Conservation (phyloP, 2,113 vertebrate genomes). For the Pollimyrus isidori region DNA sequence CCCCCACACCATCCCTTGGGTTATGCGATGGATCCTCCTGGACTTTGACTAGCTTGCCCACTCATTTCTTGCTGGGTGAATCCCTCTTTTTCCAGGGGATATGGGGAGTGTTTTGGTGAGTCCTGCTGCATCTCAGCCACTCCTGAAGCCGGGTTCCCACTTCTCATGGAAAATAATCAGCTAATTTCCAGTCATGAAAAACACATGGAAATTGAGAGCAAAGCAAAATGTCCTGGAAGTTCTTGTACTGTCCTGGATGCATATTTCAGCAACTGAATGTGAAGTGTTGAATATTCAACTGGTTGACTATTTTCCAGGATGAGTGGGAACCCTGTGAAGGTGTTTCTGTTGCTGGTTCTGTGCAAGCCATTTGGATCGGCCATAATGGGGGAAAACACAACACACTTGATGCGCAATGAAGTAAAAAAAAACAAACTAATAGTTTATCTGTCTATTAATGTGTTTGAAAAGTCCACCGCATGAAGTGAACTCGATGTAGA, state of each 20-base stretch:
- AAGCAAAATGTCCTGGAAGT: no score
- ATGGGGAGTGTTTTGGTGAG: not conserved
- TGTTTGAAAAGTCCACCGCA: not conserved
- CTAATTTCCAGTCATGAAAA: no score
- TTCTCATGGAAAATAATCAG: no score
- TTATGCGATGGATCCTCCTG: not conserved
- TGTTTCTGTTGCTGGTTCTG: not conserved
- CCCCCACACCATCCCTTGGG: not conserved
- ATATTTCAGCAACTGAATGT: no score
- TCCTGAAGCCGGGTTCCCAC: no score
- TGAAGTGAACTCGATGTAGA: not conserved
- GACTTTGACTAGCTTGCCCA: not conserved
- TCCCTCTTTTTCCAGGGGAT: not conserved
- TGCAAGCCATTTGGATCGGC: not conserved
- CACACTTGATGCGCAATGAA: not conserved
- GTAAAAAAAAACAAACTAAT: not conserved
- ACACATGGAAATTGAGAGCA: no score
- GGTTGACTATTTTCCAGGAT: no score
- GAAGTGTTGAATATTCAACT: no score
- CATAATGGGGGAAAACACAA: not conserved
- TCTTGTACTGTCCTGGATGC: no score
- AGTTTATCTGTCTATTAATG: not conserved
- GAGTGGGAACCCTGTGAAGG: not conserved
- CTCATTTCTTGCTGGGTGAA: not conserved
- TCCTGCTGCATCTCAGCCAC: not conserved